A percentile compares a stretch with the other conserved stretches of the same genome.
These are phyloP conservation scores for Thera obeliscata DNA, from an alignment of 2,888 invertebrate genomes.

Conservation along the genomic window DNA sequence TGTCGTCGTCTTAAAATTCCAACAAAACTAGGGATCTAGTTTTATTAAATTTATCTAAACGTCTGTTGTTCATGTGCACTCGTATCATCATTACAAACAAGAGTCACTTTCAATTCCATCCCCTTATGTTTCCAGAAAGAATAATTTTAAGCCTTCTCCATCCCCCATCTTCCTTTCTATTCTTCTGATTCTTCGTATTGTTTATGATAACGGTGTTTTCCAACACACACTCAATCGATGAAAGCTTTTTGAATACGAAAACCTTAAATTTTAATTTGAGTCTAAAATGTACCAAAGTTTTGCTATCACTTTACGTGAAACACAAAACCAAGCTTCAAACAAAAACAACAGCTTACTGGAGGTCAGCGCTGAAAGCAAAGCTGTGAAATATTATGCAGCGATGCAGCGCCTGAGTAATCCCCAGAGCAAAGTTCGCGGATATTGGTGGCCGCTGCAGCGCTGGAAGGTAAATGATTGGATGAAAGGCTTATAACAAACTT, in stretches of 20 bases:
- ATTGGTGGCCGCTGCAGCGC: slow-evolving; percentile 30
- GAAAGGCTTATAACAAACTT: slow-evolving; percentile 33
- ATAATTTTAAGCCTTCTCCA: too few species aligned
- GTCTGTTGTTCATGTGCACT: too few species aligned
- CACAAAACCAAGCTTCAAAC: slow-evolving; percentile 3
- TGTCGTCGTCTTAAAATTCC: not conserved
- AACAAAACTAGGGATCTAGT: not conserved
- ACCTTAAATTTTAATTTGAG: not conserved
- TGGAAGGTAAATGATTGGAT: slow-evolving; percentile 34
- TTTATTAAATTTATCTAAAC: too few species aligned
- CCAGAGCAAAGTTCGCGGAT: slow-evolving; percentile 29
- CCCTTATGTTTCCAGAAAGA: too few species aligned
- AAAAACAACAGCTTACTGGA: slow-evolving; percentile 20
- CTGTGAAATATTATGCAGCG: slow-evolving; percentile 33
- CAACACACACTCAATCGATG: not conserved
- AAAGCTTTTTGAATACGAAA: not conserved
- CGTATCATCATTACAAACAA: too few species aligned
- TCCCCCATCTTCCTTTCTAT: too few species aligned
- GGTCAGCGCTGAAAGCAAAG: slow-evolving; percentile 26
- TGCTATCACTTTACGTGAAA: not conserved
- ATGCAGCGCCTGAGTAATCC: slow-evolving; percentile 31
- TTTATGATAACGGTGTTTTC: not conserved
- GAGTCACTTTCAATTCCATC: too few species aligned
- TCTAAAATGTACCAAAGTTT: not conserved
- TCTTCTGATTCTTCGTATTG: too few species aligned